Evolutionary conservation across 2,888 invertebrate species (phyloP).

Genomic region (Megastigmus dorsalis): DNA sequence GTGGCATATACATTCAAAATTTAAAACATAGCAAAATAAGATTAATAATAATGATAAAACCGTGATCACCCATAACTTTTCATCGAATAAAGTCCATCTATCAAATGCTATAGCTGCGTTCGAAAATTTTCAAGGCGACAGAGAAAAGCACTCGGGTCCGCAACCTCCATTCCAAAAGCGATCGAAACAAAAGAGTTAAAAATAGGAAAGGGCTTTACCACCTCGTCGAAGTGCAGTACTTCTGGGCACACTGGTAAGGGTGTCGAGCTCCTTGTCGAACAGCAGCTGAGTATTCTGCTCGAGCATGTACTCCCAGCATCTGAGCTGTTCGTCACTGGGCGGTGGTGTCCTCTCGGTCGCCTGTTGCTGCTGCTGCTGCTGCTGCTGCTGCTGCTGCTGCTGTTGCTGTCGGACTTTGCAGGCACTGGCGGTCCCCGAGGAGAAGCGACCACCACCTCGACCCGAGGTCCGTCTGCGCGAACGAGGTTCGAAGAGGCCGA

Average conservation of each 20-base stretch:
- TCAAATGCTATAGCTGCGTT: no score
- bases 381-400: conserved; percentile 45
- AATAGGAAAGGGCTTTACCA: conserved; percentile 30
- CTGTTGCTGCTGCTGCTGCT: conserved; percentile 6
- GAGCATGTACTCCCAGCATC: conserved; percentile 95
- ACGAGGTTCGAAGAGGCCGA: conserved; percentile 66
- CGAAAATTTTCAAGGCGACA: not conserved
- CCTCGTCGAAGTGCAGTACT: conserved; percentile 33
- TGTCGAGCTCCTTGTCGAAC: conserved; percentile 91
- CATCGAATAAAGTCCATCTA: no score
- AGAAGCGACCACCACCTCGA: conserved; percentile 58
- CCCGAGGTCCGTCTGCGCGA: conserved; percentile 64
- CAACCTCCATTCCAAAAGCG: no score
- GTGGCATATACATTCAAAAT: no score
- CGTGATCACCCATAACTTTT: no score
- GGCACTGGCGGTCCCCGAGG: conserved; percentile 63
- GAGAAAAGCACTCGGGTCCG: no score
- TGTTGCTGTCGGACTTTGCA: conserved; percentile 46
- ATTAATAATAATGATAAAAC: no score
- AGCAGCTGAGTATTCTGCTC: conserved; percentile 92
- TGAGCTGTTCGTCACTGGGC: conserved; percentile 88
- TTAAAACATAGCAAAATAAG: no score
- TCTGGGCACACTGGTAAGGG: conserved; percentile 76
- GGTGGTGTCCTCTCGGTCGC: conserved; percentile 64
- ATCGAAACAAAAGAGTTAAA: not conserved